These are phyloP conservation scores for Esperia sulphurella DNA, from an alignment of 2,888 invertebrate genomes.

Conservation along the genomic window DNA sequence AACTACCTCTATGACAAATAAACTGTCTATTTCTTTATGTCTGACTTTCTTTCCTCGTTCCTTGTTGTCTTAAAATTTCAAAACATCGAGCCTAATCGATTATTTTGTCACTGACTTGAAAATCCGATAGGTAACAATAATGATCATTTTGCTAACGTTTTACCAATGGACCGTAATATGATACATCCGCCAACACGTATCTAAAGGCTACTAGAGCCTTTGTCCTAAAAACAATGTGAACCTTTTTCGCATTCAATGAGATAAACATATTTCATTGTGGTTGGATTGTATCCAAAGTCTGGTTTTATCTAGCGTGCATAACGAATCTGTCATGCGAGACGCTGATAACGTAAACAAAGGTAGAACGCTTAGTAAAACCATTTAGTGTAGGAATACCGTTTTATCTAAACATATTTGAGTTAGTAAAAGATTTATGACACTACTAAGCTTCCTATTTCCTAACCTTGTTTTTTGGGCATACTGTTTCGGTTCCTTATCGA, in stretches of 20 bases:
- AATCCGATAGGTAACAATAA: not conserved
- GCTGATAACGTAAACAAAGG: slow-evolving; percentile 39
- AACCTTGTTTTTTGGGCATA: too few relatives aligned
- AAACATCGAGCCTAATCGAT: not conserved
- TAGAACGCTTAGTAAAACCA: not conserved
- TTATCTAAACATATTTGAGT: slow-evolving; percentile 4
- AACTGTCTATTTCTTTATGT: too few relatives aligned
- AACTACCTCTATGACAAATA: too few relatives aligned
- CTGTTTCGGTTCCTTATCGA: too few relatives aligned
- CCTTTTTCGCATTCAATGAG: slow-evolving; percentile 39
- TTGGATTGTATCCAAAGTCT: slow-evolving; percentile 47
- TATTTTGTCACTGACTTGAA: not conserved
- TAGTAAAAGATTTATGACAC: slow-evolving; percentile 5
- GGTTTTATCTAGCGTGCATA: slow-evolving; percentile 32
- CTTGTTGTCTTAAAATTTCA: not conserved
- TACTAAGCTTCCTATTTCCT: not conserved
- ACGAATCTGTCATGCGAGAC: slow-evolving; percentile 43
- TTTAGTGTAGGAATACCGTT: slow-evolving; percentile 1
- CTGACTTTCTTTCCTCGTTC: not conserved
- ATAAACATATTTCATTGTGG: slow-evolving; percentile 45
- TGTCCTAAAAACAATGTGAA: slow-evolving; percentile 29
- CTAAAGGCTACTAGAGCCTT: slow-evolving; percentile 9
- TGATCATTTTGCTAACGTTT: too few relatives aligned
- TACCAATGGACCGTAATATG: too few relatives aligned
- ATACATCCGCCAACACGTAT: not conserved